Evolutionary conservation across 2,113 vertebrate genomes (phyloP).

Genomic region (Hiodon tergisus): DNA sequence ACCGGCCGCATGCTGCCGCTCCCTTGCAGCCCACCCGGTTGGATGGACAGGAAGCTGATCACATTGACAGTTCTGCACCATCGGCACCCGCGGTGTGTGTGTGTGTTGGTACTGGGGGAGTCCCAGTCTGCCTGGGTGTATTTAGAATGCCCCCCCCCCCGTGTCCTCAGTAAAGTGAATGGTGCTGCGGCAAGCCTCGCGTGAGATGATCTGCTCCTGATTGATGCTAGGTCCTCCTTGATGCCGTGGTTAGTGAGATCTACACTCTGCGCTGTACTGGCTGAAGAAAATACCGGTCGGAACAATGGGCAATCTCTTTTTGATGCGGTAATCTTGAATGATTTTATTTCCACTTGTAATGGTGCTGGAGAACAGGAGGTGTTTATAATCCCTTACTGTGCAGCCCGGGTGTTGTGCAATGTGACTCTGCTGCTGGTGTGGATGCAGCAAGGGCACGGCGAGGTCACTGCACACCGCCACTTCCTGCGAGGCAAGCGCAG

Average conservation of each 20-base stretch:
- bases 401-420: neutral
- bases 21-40: conserved; percentile 31
- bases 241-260: too few species aligned
- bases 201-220: neutral
- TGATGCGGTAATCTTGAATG: too few species aligned
- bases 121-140: conserved; percentile 33
- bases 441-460: neutral
- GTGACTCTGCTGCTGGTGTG: neutral
- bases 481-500: conserved; percentile 29
- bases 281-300: too few species aligned
- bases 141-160: neutral
- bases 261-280: too few species aligned
- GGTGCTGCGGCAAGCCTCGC: too few species aligned
- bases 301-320: too few species aligned
- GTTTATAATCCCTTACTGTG: neutral
- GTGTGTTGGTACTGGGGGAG: conserved; percentile 13
- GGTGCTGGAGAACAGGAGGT: neutral
- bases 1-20: conserved; percentile 37
- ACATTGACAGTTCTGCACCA: conserved; percentile 58
- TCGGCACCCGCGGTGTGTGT: conserved; percentile 41
- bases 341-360: too few species aligned
- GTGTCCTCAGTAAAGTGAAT: too few species aligned
- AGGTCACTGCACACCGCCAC: conserved; percentile 22
- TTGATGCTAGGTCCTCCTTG: neutral
- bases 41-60: conserved; percentile 57